Conservation (phyloP, 2,888 invertebrate species). For the Antheraea yamamai region DNA sequence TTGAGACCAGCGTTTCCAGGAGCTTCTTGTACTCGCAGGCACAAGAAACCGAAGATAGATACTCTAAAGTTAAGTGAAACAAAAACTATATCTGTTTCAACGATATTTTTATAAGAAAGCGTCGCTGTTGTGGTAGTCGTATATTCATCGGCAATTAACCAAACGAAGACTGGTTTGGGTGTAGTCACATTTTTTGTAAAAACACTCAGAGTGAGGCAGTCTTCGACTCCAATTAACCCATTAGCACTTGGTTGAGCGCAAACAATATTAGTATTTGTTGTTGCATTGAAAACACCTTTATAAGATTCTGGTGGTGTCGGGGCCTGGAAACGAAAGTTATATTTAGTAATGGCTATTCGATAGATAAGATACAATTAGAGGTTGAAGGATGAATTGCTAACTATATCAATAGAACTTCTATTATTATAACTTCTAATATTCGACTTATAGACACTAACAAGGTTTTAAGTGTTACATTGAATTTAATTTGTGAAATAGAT, state of each 20-base stretch:
- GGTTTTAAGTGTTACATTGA: no score
- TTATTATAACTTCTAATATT: no score
- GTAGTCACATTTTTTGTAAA: constrained; percentile 55
- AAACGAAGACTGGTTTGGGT: constrained; percentile 65
- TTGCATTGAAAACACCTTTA: constrained; percentile 48
- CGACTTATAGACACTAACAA: no score
- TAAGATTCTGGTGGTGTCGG: constrained; percentile 36
- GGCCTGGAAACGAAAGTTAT: constrained; percentile 36
- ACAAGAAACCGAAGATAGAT: constrained; percentile 89
- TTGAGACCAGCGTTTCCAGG: constrained; percentile 93
- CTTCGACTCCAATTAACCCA: constrained; percentile 64
- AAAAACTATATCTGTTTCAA: constrained; percentile 85
- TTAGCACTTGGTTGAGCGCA: constrained; percentile 61
- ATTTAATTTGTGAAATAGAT: no score
- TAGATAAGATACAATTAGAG: no score
- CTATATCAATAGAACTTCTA: no score
- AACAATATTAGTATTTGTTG: constrained; percentile 44
- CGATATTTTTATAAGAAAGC: constrained; percentile 81
- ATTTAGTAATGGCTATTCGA: no score
- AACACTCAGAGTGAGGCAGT: constrained; percentile 65
- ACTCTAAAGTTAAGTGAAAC: constrained; percentile 85
- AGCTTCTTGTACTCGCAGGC: constrained; percentile 81
- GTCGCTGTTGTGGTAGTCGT: constrained; percentile 42
- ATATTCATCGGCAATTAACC: constrained; percentile 67
- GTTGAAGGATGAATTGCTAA: no score